Evolutionary conservation across 30 jellyfish, hydroid and myxozoan species (phyloP).

Genomic region (Turritopsis rubra): DNA sequence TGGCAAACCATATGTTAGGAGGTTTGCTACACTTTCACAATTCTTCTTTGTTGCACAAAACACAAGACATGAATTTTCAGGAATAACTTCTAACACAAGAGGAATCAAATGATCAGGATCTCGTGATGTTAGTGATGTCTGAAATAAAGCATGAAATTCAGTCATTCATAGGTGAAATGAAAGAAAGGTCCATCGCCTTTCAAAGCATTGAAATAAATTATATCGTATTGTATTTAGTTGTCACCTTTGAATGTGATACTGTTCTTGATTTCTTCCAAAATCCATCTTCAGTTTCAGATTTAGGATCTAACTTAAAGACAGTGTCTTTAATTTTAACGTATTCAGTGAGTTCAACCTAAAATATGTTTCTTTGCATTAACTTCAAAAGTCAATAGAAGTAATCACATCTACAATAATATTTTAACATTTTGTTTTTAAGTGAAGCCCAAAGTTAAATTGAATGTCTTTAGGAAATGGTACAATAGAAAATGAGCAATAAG

Average conservation of each 20-base stretch:
- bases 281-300: slow-evolving; percentile 39
- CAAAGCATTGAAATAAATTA: too few species aligned
- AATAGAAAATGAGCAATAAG: too few species aligned
- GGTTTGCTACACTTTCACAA: slow-evolving; percentile 82
- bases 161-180: background rate
- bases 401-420: too few species aligned
- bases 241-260: background rate
- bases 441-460: too few species aligned
- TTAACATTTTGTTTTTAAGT: too few species aligned
- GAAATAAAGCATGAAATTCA: background rate
- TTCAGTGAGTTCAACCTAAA: slow-evolving; percentile 70
- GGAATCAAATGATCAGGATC: slow-evolving; percentile 77
- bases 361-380: background rate
- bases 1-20: slow-evolving; percentile 51
- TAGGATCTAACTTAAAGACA: slow-evolving; percentile 41
- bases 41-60: slow-evolving; percentile 94
- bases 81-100: slow-evolving; percentile 76
- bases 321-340: slow-evolving; percentile 56
- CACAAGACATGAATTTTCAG: slow-evolving; percentile 79
- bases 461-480: too few species aligned
- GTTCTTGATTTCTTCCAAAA: slow-evolving; percentile 11
- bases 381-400: too few species aligned
- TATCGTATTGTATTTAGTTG: too few species aligned
- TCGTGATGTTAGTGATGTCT: background rate
- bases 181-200: too few species aligned